phyloP scores from a whole-genome alignment of 2,888 invertebrate genomes.

The Operophtera brumata region DNA sequence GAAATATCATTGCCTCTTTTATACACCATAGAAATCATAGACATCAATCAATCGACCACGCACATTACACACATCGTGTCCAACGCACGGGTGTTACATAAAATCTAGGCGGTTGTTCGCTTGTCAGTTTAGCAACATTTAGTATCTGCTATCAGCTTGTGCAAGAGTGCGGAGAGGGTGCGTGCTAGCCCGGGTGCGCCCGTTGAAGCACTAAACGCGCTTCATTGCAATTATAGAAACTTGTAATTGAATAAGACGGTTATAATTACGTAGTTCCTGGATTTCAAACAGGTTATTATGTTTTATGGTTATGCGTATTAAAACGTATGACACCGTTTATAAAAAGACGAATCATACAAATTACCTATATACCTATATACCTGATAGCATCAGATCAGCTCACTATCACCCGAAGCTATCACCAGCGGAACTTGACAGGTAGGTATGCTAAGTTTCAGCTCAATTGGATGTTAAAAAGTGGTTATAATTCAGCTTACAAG shows the following conservation, averaged over 20 bases:
- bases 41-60: slow-evolving; percentile 19
- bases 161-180: slow-evolving; percentile 55
- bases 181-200: slow-evolving; percentile 24
- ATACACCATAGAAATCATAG: slow-evolving; percentile 15
- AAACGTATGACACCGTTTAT: too few species aligned
- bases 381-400: too few species aligned
- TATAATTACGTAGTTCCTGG: neutral
- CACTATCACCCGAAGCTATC: too few species aligned
- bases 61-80: slow-evolving; percentile 16
- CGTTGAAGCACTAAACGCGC: slow-evolving; percentile 25
- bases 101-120: slow-evolving; percentile 54
- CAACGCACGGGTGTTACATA: slow-evolving; percentile 28
- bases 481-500: too few species aligned
- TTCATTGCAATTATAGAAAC: slow-evolving; percentile 18
- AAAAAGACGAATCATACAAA: too few species aligned
- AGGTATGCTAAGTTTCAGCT: too few species aligned
- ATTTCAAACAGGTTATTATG: neutral
- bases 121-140: slow-evolving; percentile 64
- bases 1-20: slow-evolving; percentile 2
- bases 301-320: too few species aligned
- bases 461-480: too few species aligned
- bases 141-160: slow-evolving; percentile 66
- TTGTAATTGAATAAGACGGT: slow-evolving; percentile 4
- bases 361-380: too few species aligned
- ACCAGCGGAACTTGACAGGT: too few species aligned